Conservation (phyloP, 2,797 vertebrate species). For the Todus mexicanus region DNA sequence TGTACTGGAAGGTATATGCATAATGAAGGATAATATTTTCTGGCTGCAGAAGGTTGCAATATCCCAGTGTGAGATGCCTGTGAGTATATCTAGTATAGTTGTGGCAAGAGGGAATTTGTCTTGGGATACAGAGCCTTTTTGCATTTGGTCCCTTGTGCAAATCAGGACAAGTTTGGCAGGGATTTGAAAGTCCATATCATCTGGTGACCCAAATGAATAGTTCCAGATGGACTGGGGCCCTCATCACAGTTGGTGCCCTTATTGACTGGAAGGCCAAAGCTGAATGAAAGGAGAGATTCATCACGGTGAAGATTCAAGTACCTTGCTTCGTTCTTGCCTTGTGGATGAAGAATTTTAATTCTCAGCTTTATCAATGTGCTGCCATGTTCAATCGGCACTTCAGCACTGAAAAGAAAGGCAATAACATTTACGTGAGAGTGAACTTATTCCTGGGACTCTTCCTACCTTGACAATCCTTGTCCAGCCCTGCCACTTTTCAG, state of each 20-base stretch:
- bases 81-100: neutral
- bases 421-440: neutral
- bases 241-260: slow-evolving; percentile 50
- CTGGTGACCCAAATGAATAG: slow-evolving; percentile 55
- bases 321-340: neutral
- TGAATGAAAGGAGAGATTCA: slow-evolving; percentile 16
- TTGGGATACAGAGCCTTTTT: slow-evolving; percentile 42
- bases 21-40: slow-evolving; percentile 53
- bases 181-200: slow-evolving; percentile 57
- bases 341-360: neutral
- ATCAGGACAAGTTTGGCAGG: slow-evolving; percentile 48
- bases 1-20: slow-evolving; percentile 33
- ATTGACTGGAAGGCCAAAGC: slow-evolving; percentile 8
- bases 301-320: neutral
- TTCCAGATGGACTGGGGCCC: slow-evolving; percentile 56
- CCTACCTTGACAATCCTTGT: neutral
- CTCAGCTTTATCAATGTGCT: neutral
- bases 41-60: slow-evolving; percentile 24
- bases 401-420: neutral
- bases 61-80: slow-evolving; percentile 1
- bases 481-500: neutral
- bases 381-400: neutral
- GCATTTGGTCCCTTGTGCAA: slow-evolving; percentile 26
- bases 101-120: slow-evolving; percentile 41
- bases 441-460: neutral